Percentiles rank a stretch among this genome's conserved stretches.
Evolutionary conservation across 2,113 vertebrate genomes (phyloP).

Genomic region (Pungitius pungitius): DNA sequence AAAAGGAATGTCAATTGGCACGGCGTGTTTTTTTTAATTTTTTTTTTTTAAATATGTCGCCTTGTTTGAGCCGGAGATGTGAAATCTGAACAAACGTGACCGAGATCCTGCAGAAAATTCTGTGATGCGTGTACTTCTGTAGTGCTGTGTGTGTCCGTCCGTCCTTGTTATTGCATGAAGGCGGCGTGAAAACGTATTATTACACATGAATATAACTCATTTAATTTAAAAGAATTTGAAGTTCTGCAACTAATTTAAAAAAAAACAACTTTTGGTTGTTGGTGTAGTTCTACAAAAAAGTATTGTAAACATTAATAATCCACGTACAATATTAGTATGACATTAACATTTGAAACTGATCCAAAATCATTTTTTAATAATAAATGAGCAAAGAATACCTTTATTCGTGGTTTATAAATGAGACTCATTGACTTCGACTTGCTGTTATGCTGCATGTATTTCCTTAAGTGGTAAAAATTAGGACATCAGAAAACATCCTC

Average conservation of each 20-base stretch:
- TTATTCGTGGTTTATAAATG: not conserved
- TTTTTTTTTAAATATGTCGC: conserved; percentile 3
- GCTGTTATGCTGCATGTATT: not conserved
- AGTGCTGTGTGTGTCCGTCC: not conserved
- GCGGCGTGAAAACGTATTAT: no score
- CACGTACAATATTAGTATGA: not conserved
- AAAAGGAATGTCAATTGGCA: conserved; percentile 11
- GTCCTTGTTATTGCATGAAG: not conserved
- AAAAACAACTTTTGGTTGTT: not conserved
- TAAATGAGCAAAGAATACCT: not conserved
- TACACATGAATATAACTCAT: no score
- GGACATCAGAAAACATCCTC: conserved; percentile 31
- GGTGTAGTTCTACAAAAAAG: not conserved
- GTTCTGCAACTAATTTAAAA: not conserved
- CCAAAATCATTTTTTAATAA: not conserved
- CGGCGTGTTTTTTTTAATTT: no score
- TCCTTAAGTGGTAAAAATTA: conserved; percentile 24
- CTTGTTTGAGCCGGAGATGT: not conserved
- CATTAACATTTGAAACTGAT: not conserved
- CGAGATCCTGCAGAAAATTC: no score
- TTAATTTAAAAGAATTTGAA: not conserved
- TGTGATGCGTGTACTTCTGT: no score
- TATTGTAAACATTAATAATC: not conserved
- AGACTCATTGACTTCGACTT: not conserved
- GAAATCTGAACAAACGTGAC: not conserved